Conservation (phyloP, 2,113 vertebrate genomes). For the Antidorcas marsupialis region DNA sequence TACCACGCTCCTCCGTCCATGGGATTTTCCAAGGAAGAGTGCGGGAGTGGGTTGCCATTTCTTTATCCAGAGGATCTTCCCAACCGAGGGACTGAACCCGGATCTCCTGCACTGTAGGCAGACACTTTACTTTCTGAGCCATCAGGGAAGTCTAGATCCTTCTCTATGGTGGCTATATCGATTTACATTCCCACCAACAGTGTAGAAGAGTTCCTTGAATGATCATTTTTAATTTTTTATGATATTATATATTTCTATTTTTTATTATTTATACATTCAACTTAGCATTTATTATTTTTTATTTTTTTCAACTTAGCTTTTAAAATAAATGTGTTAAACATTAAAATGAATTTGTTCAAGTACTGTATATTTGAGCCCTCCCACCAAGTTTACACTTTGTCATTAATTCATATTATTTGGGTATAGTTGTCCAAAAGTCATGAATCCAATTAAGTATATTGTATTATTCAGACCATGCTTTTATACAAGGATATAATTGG, state of each 20-base stretch:
- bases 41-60: background rate
- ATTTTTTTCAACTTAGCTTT: background rate
- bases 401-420: background rate
- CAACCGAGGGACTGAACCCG: fast-evolving
- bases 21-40: background rate
- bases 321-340: background rate
- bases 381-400: background rate
- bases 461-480: background rate
- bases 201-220: background rate
- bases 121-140: background rate
- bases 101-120: background rate
- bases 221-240: background rate
- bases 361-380: background rate
- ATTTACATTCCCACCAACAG: background rate
- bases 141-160: background rate
- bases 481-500: background rate
- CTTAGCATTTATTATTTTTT: background rate
- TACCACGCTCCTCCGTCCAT: background rate
- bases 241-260: background rate
- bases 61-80: background rate
- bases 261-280: background rate
- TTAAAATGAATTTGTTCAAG: background rate
- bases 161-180: background rate
- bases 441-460: background rate
- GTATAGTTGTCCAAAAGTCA: background rate